These are phyloP conservation scores for Mus spicilegus DNA, from an alignment of 2,113 vertebrate genomes.

Conservation along the genomic window DNA sequence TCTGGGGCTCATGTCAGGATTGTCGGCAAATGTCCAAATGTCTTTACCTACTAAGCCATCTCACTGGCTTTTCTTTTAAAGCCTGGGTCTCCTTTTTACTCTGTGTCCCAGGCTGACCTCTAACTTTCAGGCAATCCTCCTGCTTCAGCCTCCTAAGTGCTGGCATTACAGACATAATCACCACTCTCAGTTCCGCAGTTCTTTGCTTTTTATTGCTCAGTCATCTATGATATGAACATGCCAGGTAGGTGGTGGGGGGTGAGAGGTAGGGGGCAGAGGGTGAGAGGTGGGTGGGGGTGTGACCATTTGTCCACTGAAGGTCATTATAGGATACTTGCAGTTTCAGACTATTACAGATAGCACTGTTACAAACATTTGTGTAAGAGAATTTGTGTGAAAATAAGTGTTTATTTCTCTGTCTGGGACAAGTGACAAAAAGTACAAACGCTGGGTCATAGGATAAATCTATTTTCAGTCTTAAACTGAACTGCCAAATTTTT, in stretches of 20 bases:
- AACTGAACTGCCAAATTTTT: neutral
- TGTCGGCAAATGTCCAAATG: neutral
- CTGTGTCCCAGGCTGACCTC: neutral
- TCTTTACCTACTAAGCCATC: neutral
- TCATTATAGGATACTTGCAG: neutral
- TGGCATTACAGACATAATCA: neutral
- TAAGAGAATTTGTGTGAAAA: neutral
- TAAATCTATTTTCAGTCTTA: neutral
- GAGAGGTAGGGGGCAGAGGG: too few relatives aligned
- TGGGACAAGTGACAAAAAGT: neutral
- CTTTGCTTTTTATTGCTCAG: neutral
- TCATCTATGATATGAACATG: neutral
- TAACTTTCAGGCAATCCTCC: neutral
- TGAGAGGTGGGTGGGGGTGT: neutral
- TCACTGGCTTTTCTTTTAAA: neutral
- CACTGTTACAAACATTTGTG: neutral
- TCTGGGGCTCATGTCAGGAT: neutral
- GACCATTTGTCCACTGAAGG: neutral
- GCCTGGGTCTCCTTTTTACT: neutral
- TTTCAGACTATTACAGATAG: conserved; percentile 58
- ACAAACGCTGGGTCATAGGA: neutral
- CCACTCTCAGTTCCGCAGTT: neutral
- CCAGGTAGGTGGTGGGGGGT: neutral
- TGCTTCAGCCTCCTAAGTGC: neutral
- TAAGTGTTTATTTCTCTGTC: neutral